These are phyloP conservation scores for Trimorus sp. DNA, from an alignment of 2,888 invertebrate genomes.

Conservation along the genomic window DNA sequence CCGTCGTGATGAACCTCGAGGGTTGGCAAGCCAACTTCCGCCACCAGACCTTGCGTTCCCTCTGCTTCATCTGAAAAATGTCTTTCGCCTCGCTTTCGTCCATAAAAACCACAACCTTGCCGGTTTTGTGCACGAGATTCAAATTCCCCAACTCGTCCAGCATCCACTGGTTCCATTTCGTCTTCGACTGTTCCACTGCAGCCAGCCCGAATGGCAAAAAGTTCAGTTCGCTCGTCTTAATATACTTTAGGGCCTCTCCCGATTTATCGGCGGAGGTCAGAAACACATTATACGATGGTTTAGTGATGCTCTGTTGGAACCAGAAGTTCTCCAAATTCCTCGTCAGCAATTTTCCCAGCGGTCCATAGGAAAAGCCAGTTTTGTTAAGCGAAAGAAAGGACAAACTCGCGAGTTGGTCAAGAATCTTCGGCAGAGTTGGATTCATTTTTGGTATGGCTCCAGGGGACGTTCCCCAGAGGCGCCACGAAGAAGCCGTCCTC, in stretches of 20 bases:
- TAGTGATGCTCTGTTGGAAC: constrained; percentile 82
- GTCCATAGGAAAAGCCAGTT: constrained; percentile 78
- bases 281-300: constrained; percentile 83
- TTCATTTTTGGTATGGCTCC: constrained; percentile 53
- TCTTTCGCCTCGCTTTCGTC: constrained; percentile 82
- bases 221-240: constrained; percentile 63
- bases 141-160: constrained; percentile 50
- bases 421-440: constrained; percentile 68
- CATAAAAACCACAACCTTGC: constrained; percentile 71
- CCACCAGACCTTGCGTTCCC: constrained; percentile 93
- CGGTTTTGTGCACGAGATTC: constrained; percentile 69
- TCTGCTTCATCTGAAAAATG: constrained; percentile 89
- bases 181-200: constrained; percentile 70
- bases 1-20: constrained; percentile 86
- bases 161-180: constrained; percentile 71
- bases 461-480: constrained; percentile 88
- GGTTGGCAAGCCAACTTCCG: constrained; percentile 86
- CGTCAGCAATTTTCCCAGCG: constrained; percentile 82
- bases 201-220: constrained; percentile 75
- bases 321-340: constrained; percentile 84
- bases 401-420: constrained; percentile 69
- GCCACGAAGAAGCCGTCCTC: constrained; percentile 97
- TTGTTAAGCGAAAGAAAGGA: constrained; percentile 73
- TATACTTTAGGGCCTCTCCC: constrained; percentile 65
- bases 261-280: constrained; percentile 71